A percentile compares a stretch with the other conserved stretches of the same genome.
These are phyloP conservation scores for Spinus olivaceus DNA, from an alignment of 2,797 vertebrate species.

Conservation along the genomic window DNA sequence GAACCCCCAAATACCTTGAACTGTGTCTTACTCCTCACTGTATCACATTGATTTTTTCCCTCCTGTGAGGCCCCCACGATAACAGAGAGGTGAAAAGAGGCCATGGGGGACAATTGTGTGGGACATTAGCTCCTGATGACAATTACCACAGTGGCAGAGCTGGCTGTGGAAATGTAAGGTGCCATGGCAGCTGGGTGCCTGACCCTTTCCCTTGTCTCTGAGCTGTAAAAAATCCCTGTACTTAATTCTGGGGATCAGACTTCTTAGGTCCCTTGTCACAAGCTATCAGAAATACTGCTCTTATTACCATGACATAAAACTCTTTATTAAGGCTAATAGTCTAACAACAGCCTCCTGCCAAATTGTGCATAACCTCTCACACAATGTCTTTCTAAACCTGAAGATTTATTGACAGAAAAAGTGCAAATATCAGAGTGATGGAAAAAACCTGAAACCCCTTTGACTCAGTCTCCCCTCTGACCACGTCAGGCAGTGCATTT, in stretches of 20 bases:
- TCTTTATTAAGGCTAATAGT: neutral
- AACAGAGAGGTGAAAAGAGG: neutral
- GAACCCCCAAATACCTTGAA: neutral
- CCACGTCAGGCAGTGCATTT: rapidly evolving
- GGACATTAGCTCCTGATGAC: neutral
- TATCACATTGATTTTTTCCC: neutral
- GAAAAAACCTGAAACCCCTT: neutral
- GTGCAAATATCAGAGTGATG: neutral
- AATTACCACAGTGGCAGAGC: neutral
- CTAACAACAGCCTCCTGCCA: neutral
- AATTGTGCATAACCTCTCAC: neutral
- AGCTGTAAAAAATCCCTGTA: neutral
- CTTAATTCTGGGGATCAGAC: neutral
- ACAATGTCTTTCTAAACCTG: neutral
- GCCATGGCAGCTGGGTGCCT: neutral
- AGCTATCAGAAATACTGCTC: neutral
- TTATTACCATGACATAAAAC: neutral
- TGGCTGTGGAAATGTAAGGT: neutral
- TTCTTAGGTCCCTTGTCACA: neutral
- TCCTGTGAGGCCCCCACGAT: neutral
- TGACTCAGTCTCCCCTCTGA: neutral
- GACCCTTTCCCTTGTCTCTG: neutral
- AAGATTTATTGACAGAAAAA: neutral
- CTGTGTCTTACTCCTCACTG: neutral
- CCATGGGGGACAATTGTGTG: neutral